Evolutionary conservation across 2,113 vertebrate genomes (phyloP).

Genomic region (Bagarius yarrelli): DNA sequence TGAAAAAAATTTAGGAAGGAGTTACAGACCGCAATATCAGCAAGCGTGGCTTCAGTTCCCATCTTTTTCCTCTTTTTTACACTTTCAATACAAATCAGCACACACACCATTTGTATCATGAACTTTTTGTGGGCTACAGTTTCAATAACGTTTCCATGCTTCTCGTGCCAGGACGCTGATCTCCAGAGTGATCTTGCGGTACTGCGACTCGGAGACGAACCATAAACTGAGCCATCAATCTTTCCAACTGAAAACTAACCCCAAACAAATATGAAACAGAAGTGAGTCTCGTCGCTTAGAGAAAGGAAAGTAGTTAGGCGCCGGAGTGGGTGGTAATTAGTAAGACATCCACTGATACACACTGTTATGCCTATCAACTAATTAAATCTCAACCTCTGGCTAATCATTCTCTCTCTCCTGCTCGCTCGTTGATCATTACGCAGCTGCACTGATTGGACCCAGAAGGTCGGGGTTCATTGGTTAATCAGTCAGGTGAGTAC

Average conservation of each 20-base stretch:
- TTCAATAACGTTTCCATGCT: too few species aligned
- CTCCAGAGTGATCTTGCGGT: too few species aligned
- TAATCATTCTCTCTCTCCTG: constrained; percentile 17
- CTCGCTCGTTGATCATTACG: constrained; percentile 53
- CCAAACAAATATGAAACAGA: constrained; percentile 15
- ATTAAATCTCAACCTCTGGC: constrained; percentile 50
- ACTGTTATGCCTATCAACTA: constrained; percentile 50
- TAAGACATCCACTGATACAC: constrained; percentile 43
- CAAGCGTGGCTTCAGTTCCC: too few species aligned
- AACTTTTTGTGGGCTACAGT: too few species aligned
- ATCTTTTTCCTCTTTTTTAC: too few species aligned
- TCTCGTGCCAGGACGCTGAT: too few species aligned
- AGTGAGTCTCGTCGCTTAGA: constrained; percentile 12
- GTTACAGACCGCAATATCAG: too few species aligned
- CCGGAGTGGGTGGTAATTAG: constrained; percentile 34
- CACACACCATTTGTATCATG: too few species aligned
- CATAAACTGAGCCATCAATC: neutral
- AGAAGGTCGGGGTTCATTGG: constrained; percentile 59
- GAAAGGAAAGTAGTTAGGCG: constrained; percentile 37
- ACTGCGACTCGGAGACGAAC: neutral
- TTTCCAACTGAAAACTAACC: neutral
- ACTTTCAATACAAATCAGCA: too few species aligned
- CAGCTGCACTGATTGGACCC: constrained; percentile 67
- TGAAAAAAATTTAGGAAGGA: too few species aligned
- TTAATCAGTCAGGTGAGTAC: constrained; percentile 70